Base-by-base conservation (phyloP, 2,113 vertebrate species). In the Coracopsis vasa region DNA sequence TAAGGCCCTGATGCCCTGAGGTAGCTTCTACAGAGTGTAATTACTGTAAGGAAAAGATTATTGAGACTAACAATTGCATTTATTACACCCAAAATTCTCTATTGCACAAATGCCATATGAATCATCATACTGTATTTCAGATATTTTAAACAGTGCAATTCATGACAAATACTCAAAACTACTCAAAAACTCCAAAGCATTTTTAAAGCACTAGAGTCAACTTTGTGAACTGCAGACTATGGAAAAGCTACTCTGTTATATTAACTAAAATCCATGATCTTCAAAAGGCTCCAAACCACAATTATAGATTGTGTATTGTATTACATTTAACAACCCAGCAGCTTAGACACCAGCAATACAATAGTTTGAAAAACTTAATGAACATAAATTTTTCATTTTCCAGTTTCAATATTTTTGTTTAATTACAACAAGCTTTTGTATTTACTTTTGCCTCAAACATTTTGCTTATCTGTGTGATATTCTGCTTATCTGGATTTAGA, bases 401-500 rank as follows among this genome's bases (percentile, higher is more conserved):
- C 92, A 39, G 6, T 92, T 88, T 91, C 75, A 90, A 42, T 73
- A 77, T 60, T 65, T 85, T 89, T 77, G 88, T 96, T 95, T 95
- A 51, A 88, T 33, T 88, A 64, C 64, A 96, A 86, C 39, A 94
- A 83, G 28, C 31, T 95, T 97, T 95, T 83, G 66, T 80, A 60
- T 93, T 89, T 90, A 95, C 35, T 95, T 95, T 69, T 56, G 48
- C n/a, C 61, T 92, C 80, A 42, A 82, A 91, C 61, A 82, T 65
- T 95, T 89, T 78, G 92, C 66, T 94, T 81, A 83, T 66, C 56
- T 94, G 86, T 65, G n/a, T 93, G 62, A 90, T 88, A 88, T 33
- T 95, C 73, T 84, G 79, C 86, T 95, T 92, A 90, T 47, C 61
- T 87, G 72, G 33, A 94, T 95, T 88, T 94, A 83, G 80, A 88